Conservation (phyloP, 2,113 vertebrate genomes). For the Taxidea taxus region DNA sequence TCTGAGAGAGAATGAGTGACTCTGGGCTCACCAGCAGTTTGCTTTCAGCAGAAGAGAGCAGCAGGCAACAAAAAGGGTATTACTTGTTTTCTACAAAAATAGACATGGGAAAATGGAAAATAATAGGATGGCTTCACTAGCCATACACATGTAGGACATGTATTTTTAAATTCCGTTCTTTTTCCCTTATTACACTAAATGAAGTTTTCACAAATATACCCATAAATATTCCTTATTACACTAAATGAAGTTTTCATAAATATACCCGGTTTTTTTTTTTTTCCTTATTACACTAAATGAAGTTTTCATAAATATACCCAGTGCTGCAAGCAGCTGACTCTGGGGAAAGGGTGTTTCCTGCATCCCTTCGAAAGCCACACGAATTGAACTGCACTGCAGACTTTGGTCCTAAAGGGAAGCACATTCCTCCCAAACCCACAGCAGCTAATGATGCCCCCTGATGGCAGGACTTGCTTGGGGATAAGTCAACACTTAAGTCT, state of each 20-base stretch:
- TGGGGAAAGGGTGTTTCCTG: fast-evolving
- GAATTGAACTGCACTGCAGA: not conserved
- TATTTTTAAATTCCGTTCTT: not conserved
- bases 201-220: not conserved
- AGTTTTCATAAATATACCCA: not conserved
- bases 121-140: not conserved
- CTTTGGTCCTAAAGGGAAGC: not conserved
- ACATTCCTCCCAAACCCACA: not conserved
- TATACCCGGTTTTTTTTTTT: not conserved
- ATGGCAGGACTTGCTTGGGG: not conserved
- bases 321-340: fast-evolving
- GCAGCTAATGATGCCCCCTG: not conserved
- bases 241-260: not conserved
- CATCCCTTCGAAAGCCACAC: not conserved
- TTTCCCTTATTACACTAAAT: not conserved
- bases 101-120: not conserved
- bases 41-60: not conserved
- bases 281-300: not conserved
- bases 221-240: not conserved
- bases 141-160: not conserved
- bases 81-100: not conserved
- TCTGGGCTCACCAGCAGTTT: not conserved
- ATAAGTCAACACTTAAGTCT: not conserved
- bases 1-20: not conserved
- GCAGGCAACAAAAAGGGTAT: not conserved